Evolutionary conservation across 2,888 invertebrate species (phyloP).

Genomic region (Kryphioiulus occultus): DNA sequence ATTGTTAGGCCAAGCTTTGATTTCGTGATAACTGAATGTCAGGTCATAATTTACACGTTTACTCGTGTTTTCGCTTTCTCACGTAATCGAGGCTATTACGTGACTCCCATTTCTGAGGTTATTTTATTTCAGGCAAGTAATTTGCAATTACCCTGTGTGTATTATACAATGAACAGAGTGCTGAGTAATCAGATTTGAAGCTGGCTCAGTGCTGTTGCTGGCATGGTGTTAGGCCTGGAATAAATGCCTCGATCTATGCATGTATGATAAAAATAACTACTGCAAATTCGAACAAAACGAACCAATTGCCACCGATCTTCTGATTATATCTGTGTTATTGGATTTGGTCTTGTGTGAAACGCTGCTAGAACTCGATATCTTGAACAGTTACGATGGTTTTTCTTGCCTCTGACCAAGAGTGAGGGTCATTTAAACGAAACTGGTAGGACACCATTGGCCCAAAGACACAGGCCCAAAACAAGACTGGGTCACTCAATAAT

Average conservation of each 20-base stretch:
- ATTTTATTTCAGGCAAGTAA: too few relatives aligned
- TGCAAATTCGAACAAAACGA: background rate
- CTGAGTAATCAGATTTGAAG: too few relatives aligned
- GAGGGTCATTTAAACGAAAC: conserved; percentile 62
- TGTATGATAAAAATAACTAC: background rate
- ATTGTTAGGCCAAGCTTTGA: too few relatives aligned
- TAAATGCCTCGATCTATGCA: background rate
- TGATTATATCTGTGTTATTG: background rate
- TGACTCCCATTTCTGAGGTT: too few relatives aligned
- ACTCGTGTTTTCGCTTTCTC: too few relatives aligned
- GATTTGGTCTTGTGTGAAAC: conserved; percentile 50
- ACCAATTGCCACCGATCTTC: background rate
- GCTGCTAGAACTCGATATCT: conserved; percentile 55
- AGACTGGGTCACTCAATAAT: conserved; percentile 57
- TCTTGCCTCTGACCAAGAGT: conserved; percentile 63
- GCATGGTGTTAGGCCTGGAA: background rate
- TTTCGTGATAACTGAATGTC: too few relatives aligned
- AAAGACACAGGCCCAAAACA: conserved; percentile 57
- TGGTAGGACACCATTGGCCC: conserved; percentile 61
- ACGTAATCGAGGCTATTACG: too few relatives aligned
- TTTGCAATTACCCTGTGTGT: too few relatives aligned
- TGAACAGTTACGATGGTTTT: conserved; percentile 61
- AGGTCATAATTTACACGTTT: too few relatives aligned
- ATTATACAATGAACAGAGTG: too few relatives aligned
- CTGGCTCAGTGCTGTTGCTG: too few relatives aligned